A percentile compares a stretch with the other conserved stretches of the same genome.
Conservation (phyloP, 2,797 vertebrate genomes). For the Pseudotriccus pelzelni region DNA sequence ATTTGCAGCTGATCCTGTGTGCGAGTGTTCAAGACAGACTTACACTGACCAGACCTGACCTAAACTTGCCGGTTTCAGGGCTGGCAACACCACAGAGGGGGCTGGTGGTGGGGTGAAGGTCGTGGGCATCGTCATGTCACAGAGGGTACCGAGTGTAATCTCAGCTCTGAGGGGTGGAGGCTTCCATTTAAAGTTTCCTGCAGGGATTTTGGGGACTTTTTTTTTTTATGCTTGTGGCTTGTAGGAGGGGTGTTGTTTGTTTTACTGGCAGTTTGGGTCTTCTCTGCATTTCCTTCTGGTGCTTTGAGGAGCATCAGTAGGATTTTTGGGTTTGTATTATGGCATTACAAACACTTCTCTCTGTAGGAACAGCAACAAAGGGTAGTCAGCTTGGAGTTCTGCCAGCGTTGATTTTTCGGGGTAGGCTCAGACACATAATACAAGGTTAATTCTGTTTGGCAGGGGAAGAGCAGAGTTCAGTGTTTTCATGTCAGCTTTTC, state of each 20-base stretch:
- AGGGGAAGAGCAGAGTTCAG: conserved; percentile 42
- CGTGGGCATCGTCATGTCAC: rapidly evolving
- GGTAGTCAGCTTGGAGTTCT: not conserved
- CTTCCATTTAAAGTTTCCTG: not conserved
- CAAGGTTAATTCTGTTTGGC: conserved; percentile 23
- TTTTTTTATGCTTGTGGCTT: not conserved
- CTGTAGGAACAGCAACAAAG: not conserved
- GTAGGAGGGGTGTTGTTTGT: not conserved
- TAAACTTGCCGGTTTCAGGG: not conserved
- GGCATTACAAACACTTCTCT: not conserved
- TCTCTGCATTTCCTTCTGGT: not conserved
- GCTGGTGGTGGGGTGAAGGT: not conserved
- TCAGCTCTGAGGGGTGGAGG: not conserved
- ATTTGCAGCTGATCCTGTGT: not conserved
- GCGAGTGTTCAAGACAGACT: not conserved
- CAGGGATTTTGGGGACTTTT: not conserved
- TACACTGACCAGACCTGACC: not conserved
- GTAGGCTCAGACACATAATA: not conserved
- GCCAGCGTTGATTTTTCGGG: not conserved
- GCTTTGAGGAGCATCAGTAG: not conserved
- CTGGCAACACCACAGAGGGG: not conserved
- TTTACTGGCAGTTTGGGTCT: not conserved
- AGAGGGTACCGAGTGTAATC: not conserved
- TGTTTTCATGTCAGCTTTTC: conserved; percentile 47
- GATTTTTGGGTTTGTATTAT: not conserved